Percentiles rank a stretch among this genome's conserved stretches.
Conservation (phyloP, 2,797 vertebrate species). For the Lepilemur septentrionalis region DNA sequence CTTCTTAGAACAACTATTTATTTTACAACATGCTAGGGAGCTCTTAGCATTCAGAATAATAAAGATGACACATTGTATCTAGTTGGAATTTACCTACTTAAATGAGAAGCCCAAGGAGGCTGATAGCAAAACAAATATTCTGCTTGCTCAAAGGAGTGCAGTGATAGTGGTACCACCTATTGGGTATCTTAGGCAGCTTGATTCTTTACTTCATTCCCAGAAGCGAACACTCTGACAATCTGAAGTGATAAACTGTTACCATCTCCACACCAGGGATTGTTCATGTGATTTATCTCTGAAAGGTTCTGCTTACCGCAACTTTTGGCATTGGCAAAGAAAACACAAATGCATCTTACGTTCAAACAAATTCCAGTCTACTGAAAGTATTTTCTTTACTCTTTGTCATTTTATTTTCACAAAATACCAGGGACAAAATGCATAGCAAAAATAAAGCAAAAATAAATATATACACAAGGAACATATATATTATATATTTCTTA, state of each 20-base stretch:
- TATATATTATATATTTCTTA: neutral
- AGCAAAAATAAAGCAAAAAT: neutral
- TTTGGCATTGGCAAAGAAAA: neutral
- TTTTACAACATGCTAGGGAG: neutral
- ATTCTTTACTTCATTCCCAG: slow-evolving; percentile 47
- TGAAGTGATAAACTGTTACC: slow-evolving; percentile 48
- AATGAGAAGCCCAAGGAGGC: neutral
- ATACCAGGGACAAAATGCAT: neutral
- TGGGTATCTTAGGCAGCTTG: neutral
- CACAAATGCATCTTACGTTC: neutral
- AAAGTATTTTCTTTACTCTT: neutral
- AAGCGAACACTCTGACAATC: slow-evolving; percentile 46
- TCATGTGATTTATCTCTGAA: slow-evolving; percentile 34
- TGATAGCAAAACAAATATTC: slow-evolving; percentile 22
- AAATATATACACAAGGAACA: neutral
- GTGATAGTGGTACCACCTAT: too few relatives aligned
- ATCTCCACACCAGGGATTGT: neutral
- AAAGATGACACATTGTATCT: neutral
- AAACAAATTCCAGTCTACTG: neutral
- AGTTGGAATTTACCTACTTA: slow-evolving; percentile 14
- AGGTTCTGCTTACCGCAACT: neutral
- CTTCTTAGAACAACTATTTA: neutral
- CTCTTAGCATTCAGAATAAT: neutral
- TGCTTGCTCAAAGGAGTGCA: neutral
- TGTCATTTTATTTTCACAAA: neutral